Base-by-base conservation (phyloP, 2,113 vertebrate species). In the Neolamprologus sp. region DNA sequence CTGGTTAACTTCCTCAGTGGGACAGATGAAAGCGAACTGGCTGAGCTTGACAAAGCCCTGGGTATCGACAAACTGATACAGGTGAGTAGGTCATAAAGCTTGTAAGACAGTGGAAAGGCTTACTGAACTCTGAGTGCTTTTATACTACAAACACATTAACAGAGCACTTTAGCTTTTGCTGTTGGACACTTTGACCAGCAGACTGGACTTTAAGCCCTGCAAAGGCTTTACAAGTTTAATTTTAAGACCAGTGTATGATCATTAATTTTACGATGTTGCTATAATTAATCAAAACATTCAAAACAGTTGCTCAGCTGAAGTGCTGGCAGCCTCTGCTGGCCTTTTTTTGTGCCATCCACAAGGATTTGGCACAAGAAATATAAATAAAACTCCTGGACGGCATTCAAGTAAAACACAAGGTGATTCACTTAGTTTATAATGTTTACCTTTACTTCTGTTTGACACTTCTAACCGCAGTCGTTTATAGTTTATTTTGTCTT, bases 11-110 rank as follows among this genome's bases (percentile, higher is more conserved):
- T 99, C 95, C 97, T 99, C 88, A 99, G 98, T n/a, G 98, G 98
- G 86, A 99, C 98, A n/a, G 98, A 99, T 5, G 98, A 99, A 95
- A 98, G 97, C 0, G 97, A 99, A 87, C 96, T 99, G 87, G 98
- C 97, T 0, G 97, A 98, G 90, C 95, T 99, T 87, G 98, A 99
- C 93, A 96, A 98, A 73, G 98, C 98, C 1, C 96, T 99, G 47
- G 98, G 98, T 14, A 99, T 99, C 5, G 98, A 99, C 95, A 99
- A 99, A 87, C 96, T 99, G 63, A 97, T 99, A 9, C 98, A 99
- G 97, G 98, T 98, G 83, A 85, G 53, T n/a, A 78, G 16, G 26
- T n/a, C 45, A 30, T 78, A 78, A 78, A 78, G 16, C 73, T 30
- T 51, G 4, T n/a, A 78, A 78, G 73, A 49, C 23, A 73, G 19